phyloP scores from a whole-genome alignment of 2,888 invertebrate species.

The Deilephila elpenor region DNA sequence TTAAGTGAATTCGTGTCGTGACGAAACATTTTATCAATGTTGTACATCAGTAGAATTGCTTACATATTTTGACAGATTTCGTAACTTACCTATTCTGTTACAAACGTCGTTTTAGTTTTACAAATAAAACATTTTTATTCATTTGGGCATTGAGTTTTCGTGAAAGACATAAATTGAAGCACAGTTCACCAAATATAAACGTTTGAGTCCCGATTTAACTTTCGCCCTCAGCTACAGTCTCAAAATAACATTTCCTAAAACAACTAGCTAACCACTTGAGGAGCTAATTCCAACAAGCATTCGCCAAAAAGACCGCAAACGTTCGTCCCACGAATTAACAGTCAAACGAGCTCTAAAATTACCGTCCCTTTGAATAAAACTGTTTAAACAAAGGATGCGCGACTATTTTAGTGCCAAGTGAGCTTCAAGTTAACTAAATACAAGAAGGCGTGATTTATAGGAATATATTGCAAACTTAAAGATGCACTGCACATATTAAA shows the following conservation, averaged over 20 bases:
- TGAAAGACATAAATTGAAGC: too few species aligned
- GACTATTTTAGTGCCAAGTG: constrained; percentile 44
- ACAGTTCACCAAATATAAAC: too few species aligned
- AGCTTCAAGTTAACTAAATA: constrained; percentile 43
- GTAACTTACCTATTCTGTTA: too few species aligned
- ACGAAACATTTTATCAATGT: too few species aligned
- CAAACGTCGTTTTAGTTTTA: too few species aligned
- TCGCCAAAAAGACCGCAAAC: constrained; percentile 7
- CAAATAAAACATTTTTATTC: too few species aligned
- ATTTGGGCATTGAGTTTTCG: too few species aligned
- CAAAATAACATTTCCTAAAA: background rate
- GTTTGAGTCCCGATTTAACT: background rate
- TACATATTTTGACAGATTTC: too few species aligned
- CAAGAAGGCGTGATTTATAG: constrained; percentile 50
- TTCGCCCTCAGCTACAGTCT: background rate
- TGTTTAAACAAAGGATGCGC: constrained; percentile 37
- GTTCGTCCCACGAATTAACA: constrained; percentile 29
- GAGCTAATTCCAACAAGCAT: constrained; percentile 8
- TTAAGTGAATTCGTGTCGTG: too few species aligned
- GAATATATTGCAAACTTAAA: constrained; percentile 21
- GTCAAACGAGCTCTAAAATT: constrained; percentile 26
- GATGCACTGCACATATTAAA: constrained; percentile 31
- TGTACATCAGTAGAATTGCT: too few species aligned
- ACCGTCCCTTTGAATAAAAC: constrained; percentile 32
- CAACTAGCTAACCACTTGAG: background rate